Evolutionary conservation across 1,140 invertebrate species (phyloP), one percentile per base, ranked within the genome.

Genomic region (Rhyacophila brunnea): DNA sequence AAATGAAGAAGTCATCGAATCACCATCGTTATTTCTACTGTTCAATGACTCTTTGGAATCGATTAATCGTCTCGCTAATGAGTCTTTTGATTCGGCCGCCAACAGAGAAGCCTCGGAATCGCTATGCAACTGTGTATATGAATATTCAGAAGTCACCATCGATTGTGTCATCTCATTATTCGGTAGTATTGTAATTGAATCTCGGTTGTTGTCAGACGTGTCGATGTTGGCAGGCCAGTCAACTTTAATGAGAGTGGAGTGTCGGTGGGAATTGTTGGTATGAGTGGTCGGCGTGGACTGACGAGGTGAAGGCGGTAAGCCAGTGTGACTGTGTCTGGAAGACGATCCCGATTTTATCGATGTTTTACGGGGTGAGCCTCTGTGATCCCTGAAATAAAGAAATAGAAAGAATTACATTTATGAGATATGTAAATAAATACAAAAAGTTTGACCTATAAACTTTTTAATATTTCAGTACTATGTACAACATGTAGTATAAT

Each of bases 231-330:
- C 3, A n/a, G 55, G 43, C 58, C 58, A 65, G 23, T 60, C 62
- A 3, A 65, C 62, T 6, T 53, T 32, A 17, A 65, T 65, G 14
- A 65, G 54, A n/a, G 62, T 65, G 19, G 62, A 65, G 18, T 65
- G 62, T 4, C 62, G 18, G 0, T 60, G 62, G 9, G 58, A 54
- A 28, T 9, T 15, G 1, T 38, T 17, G 50, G 44, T 40, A 0
- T 35, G 34, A 14, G 23, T 46, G 9, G 38, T 23, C 1, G 55
- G 6, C 1, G 13, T 15, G 4, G 47, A 10, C 0, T 38, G 38
- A 0, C 14, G 14, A 0, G 57, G 47, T 14, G 57, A 46, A 7
- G 50, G 51, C 6, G 61, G 35, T 5, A 49, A 35, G 1, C 62
- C 62, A 34, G 42, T 47, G 43, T 65, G 62, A 17, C 62, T 65